Base-by-base conservation (phyloP, 2,888 invertebrate genomes). In the Drosophila lacicola region DNA sequence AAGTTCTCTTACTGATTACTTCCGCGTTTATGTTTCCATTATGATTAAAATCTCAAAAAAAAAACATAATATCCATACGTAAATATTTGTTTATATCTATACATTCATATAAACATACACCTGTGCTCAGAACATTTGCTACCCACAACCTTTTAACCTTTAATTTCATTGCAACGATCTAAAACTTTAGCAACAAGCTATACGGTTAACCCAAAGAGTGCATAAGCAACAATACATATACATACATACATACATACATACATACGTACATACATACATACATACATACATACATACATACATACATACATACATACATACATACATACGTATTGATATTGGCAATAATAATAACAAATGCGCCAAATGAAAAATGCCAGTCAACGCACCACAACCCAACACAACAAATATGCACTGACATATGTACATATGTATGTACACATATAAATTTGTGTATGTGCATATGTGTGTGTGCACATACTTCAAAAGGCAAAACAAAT, bases 401-500 rank as follows among this genome's bases (percentile, higher is more conserved):
- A 46, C 25, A 37, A 37, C 14, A 57, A 14, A 11, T 19, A 55
- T 42, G 34, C 11, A 44, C 36, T 45, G 10, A 8, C 14, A 13
- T 14, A 17, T 33, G 17, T 17, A 17, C 17, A 17, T 11, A 42
- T 42, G 19, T 42, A 3, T 9, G 4, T 10, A 36, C 14, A n/a
- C 54, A 55, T 51, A 4, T 10, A 13, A 9, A 6, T 44, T 11
- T 37, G 25, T 44, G 13, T 9, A 17, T 33, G 17, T n/a, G 33
- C n/a, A 2, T 42, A 19, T 42, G 13, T 21, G 21, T 44, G 21
- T 2, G 42, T 21, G 21, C 42, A 41, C 17, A 17, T 54, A 51
- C 55, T 56, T 25, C 58, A 73, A 74, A 76, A 65, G 62, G 70
- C 70, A 69, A 76, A 56, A 53, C 53, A 69, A 69, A 82, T 67